phyloP scores from a whole-genome alignment of 1,140 invertebrate species.

The Ceratitis capitata region DNA sequence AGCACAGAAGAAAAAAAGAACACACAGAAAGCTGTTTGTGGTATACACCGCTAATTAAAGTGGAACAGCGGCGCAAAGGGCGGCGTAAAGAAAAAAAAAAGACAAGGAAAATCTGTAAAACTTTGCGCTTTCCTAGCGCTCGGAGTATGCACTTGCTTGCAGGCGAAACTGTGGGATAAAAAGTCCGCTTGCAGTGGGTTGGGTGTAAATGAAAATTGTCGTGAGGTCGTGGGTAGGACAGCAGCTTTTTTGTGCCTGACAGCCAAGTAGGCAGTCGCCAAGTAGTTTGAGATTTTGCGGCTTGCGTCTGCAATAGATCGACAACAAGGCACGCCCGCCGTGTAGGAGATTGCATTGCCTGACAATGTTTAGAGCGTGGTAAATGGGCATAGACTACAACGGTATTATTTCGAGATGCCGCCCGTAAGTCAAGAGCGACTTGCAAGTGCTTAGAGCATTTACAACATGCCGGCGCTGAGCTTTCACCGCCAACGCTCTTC shows the following conservation, averaged over 20 bases:
- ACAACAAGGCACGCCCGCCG: background rate
- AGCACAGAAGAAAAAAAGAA: background rate
- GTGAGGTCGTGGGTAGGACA: background rate
- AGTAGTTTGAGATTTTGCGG: background rate
- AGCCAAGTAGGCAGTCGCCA: background rate
- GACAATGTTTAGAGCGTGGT: background rate
- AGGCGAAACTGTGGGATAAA: background rate
- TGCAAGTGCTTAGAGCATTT: slow-evolving; percentile 8
- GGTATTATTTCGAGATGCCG: background rate
- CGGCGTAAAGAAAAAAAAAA: background rate
- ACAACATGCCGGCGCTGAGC: background rate
- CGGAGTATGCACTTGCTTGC: background rate
- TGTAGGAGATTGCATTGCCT: background rate
- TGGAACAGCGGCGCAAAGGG: background rate
- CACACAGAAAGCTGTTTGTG: slow-evolving; percentile 22
- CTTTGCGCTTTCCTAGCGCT: background rate
- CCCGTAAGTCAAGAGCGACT: background rate
- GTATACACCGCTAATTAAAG: slow-evolving; percentile 26
- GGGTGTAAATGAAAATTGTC: background rate
- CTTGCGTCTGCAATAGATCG: background rate
- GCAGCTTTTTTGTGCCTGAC: background rate
- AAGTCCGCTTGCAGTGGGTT: background rate
- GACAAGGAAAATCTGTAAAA: background rate
- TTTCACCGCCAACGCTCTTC: background rate
- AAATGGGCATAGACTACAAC: background rate